phyloP scores from a whole-genome alignment of 2,113 vertebrate species.

The human (Homo sapiens) region GRCh38 chr9:13161501-13162000 shows the following conservation, averaged over 20 bases:
- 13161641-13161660: neutral
- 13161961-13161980: conserved; percentile 11
- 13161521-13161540: too few species aligned
- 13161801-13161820: neutral
- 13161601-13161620: neutral
- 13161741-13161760: neutral
- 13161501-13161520: too few species aligned
- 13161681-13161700: neutral
- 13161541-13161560: too few species aligned
- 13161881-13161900: neutral
- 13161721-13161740: neutral
- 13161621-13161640: neutral
- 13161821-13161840: neutral
- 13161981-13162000: too few species aligned
- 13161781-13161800: neutral
- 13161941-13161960: neutral
- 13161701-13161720: neutral
- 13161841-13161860: conserved; percentile 2
- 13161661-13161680: neutral
- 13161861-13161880: neutral
- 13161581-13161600: neutral
- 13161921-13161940: neutral
- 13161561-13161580: too few species aligned
- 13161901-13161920: neutral
- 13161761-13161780: neutral